phyloP scores from a whole-genome alignment of 2,113 vertebrate genomes.

The Notothenia rossii region DNA sequence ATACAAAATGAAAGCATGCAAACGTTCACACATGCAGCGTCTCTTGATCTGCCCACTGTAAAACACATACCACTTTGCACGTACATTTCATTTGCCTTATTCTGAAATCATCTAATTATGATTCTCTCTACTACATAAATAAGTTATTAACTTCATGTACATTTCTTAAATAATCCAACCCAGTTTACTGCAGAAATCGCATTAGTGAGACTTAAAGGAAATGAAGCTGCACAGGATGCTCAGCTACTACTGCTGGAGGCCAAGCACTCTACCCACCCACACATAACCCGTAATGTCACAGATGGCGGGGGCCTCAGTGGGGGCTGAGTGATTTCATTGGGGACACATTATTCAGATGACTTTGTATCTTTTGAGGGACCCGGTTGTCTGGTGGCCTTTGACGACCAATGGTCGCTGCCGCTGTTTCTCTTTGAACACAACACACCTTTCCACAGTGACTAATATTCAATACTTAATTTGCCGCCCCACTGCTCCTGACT shows the following conservation, averaged over 20 bases:
- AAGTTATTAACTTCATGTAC: conserved; percentile 13
- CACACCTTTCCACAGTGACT: conserved; percentile 64
- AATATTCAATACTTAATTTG: conserved; percentile 80
- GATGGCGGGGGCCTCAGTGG: conserved; percentile 65
- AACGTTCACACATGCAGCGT: background rate
- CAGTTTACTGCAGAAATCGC: conserved; percentile 29
- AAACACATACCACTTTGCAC: conserved; percentile 24
- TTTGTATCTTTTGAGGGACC: conserved; percentile 48
- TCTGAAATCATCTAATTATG: conserved; percentile 25
- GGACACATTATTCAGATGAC: conserved; percentile 60
- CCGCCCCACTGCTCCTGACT: conserved; percentile 65
- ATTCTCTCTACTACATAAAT: conserved; percentile 10
- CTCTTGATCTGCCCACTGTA: conserved; percentile 13
- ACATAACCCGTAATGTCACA: conserved; percentile 70
- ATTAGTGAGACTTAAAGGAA: conserved; percentile 53
- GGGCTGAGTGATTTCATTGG: conserved; percentile 57
- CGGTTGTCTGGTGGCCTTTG: conserved; percentile 33
- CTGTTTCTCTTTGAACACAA: conserved; percentile 51
- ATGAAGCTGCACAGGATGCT: conserved; percentile 56
- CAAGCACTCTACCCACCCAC: conserved; percentile 61
- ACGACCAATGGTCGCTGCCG: conserved; percentile 31
- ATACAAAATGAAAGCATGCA: conserved; percentile 31
- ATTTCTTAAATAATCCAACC: conserved; percentile 14
- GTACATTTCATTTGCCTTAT: background rate
- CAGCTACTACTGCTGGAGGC: conserved; percentile 68